phyloP scores from a whole-genome alignment of 2,888 invertebrate species.

The Lysandra coridon region DNA sequence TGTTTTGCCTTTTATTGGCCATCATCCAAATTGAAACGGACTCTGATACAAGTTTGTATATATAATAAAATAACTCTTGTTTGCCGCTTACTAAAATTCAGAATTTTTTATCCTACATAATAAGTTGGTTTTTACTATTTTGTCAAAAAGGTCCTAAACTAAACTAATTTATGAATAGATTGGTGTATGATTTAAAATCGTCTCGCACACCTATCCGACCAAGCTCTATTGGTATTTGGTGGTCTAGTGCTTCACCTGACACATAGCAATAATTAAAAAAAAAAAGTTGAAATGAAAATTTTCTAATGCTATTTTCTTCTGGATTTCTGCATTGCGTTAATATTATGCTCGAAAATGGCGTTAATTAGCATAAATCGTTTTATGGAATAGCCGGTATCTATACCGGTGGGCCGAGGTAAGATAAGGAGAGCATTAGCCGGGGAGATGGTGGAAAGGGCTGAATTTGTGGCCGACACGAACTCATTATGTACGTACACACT shows the following conservation, averaged over 20 bases:
- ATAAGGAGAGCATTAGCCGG: constrained; percentile 53
- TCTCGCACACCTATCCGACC: too few relatives aligned
- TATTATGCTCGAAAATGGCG: constrained; percentile 33
- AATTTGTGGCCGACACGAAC: constrained; percentile 66
- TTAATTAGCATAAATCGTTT: constrained; percentile 38
- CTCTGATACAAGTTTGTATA: constrained; percentile 33
- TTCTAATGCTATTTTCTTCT: neutral
- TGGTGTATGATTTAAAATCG: too few relatives aligned
- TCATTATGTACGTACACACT: constrained; percentile 53
- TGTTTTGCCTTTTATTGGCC: constrained; percentile 43
- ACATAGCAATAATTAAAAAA: too few relatives aligned
- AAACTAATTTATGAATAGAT: too few relatives aligned
- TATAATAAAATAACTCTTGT: constrained; percentile 1
- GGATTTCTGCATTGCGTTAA: constrained; percentile 9
- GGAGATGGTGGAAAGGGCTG: constrained; percentile 62
- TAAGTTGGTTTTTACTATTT: neutral
- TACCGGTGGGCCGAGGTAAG: constrained; percentile 45
- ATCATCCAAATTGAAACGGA: constrained; percentile 39
- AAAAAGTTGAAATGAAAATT: too few relatives aligned
- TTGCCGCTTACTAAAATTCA: neutral
- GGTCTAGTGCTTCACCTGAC: too few relatives aligned
- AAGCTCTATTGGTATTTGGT: too few relatives aligned
- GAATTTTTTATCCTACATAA: neutral
- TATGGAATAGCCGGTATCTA: constrained; percentile 40
- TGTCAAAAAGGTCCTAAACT: too few relatives aligned